Evolutionary conservation across 2,113 vertebrate genomes (phyloP), one percentile per base, ranked within the genome.

Genomic region (Pseudopodoces humilis): DNA sequence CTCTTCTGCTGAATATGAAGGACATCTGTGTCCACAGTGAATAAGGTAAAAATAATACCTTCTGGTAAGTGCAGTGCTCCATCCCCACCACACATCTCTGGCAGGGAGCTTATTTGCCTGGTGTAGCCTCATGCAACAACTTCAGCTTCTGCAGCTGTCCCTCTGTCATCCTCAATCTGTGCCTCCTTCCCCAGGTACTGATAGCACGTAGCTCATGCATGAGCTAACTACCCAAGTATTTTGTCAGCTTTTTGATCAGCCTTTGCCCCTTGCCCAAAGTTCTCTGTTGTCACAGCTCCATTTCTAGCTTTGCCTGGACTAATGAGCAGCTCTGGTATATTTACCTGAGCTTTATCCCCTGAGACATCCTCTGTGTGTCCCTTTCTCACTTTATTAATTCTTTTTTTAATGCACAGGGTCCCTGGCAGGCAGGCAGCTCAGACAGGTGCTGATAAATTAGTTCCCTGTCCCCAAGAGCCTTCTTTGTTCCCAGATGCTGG

Each of bases 241-340:
- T 92, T 92, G 90, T 94, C 83, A 47, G 47, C 55, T 90, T 95
- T 93, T 96, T 86, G 33, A 93, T 92, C 55, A 88, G 60, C 59
- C 90, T 97, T 95, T 97, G 92, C 76, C 88, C 94, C 64, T 95
- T 95, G 95, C 33, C 33, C 68, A 18, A 86, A 67, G 86, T 92
- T 86, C 50, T 70, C 52, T 88, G 88, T 81, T 86, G 86, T 82
- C 76, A 92, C 94, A 88, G 75, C 50, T 80, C 88, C 55, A 28
- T 41, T 85, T 75, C 43, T 80, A 83, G 67, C 67, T 92, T 86
- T 92, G 63, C 20, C 16, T 69, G 53, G 85, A 87, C 62, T 85
- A 88, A 87, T 62, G 67, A 90, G 67, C 53, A 86, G 67, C 59
- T 90, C 83, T 80, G 68, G 27, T 80, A 65, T 88, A 86, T 92